Percentiles rank a stretch among this genome's conserved stretches.
Conservation (phyloP, 2,113 vertebrate species). For the Sinosuthora webbiana region DNA sequence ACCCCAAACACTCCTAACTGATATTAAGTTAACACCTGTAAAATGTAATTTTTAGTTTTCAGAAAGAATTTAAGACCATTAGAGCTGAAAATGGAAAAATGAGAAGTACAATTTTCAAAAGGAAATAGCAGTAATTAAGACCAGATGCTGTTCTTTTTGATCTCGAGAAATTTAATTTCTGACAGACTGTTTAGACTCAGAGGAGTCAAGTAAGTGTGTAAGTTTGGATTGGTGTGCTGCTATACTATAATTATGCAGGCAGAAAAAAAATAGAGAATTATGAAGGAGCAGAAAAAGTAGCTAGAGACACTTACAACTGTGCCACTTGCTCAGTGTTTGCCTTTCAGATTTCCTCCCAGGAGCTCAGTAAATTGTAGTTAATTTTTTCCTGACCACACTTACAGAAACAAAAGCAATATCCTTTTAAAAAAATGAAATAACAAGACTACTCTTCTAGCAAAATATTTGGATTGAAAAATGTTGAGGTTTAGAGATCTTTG, state of each 20-base stretch:
- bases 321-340: neutral
- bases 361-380: neutral
- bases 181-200: neutral
- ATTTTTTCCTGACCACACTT: neutral
- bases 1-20: neutral
- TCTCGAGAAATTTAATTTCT: neutral
- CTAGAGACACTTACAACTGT: neutral
- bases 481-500: neutral
- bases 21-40: neutral
- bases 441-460: neutral
- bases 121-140: constrained; percentile 29
- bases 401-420: neutral
- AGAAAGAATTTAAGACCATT: neutral
- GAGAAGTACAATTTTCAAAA: neutral
- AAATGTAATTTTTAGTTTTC: neutral
- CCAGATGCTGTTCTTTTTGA: constrained; percentile 12
- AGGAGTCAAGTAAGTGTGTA: neutral
- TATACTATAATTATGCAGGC: neutral
- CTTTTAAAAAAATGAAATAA: neutral
- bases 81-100: neutral
- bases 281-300: neutral
- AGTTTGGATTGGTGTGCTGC: neutral
- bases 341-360: neutral
- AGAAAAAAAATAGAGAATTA: neutral
- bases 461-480: neutral